These are phyloP conservation scores for Drosophila histrio DNA, from an alignment of 2,888 invertebrate genomes.

Conservation along the genomic window DNA sequence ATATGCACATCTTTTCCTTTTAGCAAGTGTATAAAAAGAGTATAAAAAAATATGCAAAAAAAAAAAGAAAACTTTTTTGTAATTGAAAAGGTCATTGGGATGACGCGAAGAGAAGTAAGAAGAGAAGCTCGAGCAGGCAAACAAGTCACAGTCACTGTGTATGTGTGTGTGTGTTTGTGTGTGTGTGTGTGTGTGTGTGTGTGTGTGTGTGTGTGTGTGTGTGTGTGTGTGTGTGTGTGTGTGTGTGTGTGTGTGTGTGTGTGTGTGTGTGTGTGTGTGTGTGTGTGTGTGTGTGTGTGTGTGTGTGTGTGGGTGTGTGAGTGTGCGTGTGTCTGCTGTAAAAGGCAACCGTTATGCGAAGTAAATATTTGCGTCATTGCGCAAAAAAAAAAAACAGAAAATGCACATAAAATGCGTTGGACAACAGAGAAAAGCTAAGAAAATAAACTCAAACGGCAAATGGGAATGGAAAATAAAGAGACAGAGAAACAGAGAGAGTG, in stretches of 20 bases:
- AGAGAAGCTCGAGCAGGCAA: conserved; percentile 9
- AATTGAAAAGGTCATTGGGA: conserved; percentile 58
- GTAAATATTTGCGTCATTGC: conserved; percentile 68
- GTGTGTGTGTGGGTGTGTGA: neutral
- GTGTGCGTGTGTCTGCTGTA: conserved; percentile 27
- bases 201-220: neutral
- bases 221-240: conserved; percentile 17
- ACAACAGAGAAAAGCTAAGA: conserved; percentile 35
- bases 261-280: conserved; percentile 17
- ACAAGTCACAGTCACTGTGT: conserved; percentile 23
- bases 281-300: conserved; percentile 4
- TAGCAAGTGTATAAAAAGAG: conserved; percentile 10
- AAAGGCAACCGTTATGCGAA: conserved; percentile 56
- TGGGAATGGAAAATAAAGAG: conserved; percentile 4
- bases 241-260: neutral
- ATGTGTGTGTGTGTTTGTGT: neutral
- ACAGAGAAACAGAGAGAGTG: neutral
- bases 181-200: too few relatives aligned
- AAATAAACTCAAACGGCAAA: conserved; percentile 30
- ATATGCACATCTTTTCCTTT: conserved; percentile 29
- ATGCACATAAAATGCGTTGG: conserved; percentile 32
- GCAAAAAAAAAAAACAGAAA: conserved; percentile 39
- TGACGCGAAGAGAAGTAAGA: neutral
- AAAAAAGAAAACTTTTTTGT: conserved; percentile 23
- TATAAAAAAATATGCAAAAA: neutral